Base-by-base conservation (phyloP, 2,113 vertebrate genomes). In the Cephalophus harveyi region DNA sequence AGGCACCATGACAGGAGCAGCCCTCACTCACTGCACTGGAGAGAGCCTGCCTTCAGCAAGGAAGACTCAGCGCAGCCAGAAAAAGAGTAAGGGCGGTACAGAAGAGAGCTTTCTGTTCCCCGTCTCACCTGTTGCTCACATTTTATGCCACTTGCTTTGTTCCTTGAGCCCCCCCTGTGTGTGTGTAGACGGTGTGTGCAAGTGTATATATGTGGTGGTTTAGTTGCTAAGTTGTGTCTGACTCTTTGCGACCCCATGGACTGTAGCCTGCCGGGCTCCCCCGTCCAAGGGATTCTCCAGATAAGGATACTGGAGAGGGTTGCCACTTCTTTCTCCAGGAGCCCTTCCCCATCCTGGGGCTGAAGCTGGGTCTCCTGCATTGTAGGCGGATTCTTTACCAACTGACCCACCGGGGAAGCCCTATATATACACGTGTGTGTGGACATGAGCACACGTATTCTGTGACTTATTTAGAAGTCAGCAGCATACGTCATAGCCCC, bases 1-100 rank as follows among this genome's bases (percentile, higher is more conserved):
- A 0, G 0, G 36, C 10, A 3, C 67, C 19, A n/a, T n/a, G n/a
- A 3, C 36, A 0, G 1, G 36, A 14, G 19, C 16, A 23, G 67
- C 11, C 67, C 36, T 5, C 5, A 13, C 36, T 74, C 67, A 3
- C 36, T 74, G 67, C 21, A 6, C 67, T 43, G 16, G 67, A 21
- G 1, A 12, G 5, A 23, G 67, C n/a, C 67, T 6, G 67, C n/a
- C 33, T 5, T 71, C n/a, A 1, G 67, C 67, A 21, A 6, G n/a
- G n/a, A 23, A 12, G 36, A 25, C 5, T 0, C 71, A 14, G 21
- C 0, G 71, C 71, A 43, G 36, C 36, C 36, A 25, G 1, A 25
- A 25, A 19, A 10, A 67, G 64, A 6, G 17, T 11, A 21, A 21
- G 28, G 93, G 40, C 33, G 7, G 28, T 10, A 64, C 14, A 40